Evolutionary conservation across 2,888 invertebrate genomes (phyloP).

Genomic region (Nomada ruficornis): DNA sequence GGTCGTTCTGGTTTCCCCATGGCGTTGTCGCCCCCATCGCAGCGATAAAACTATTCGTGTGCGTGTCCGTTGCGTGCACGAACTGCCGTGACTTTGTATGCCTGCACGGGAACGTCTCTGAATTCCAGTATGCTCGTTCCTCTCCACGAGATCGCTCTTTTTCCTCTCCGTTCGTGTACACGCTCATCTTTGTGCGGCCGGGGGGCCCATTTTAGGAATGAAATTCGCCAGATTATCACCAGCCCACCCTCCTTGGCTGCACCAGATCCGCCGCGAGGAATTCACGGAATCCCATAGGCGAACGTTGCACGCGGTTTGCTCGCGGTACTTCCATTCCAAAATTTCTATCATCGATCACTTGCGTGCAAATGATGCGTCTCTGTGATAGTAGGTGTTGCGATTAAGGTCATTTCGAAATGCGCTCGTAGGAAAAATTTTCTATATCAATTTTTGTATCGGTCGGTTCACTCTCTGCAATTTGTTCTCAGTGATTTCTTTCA

Average conservation of each 20-base stretch:
- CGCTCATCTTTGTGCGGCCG: conserved; percentile 29
- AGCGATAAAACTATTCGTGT: conserved; percentile 38
- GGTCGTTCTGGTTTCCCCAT: conserved; percentile 46
- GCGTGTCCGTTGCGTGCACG: conserved; percentile 15
- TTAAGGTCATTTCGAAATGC: too few relatives aligned
- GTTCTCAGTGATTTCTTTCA: too few relatives aligned
- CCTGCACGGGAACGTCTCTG: conserved; percentile 30
- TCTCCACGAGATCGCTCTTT: conserved; percentile 34
- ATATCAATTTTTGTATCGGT: too few relatives aligned
- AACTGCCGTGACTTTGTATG: neutral
- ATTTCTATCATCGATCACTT: conserved; percentile 39
- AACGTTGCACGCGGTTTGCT: conserved; percentile 1
- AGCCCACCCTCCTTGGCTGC: conserved; percentile 47
- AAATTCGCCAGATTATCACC: conserved; percentile 71
- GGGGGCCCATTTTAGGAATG: conserved; percentile 74
- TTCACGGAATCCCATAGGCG: conserved; percentile 60
- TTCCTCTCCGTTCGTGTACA: conserved; percentile 20
- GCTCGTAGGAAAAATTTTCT: too few relatives aligned
- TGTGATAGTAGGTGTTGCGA: too few relatives aligned
- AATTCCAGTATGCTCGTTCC: conserved; percentile 57
- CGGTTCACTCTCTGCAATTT: too few relatives aligned
- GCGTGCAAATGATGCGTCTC: neutral
- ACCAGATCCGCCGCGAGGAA: conserved; percentile 55
- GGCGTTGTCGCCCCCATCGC: conserved; percentile 28
- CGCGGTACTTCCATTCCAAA: conserved; percentile 28